Evolutionary conservation across 2,888 invertebrate species (phyloP).

Genomic region (Brenthis ino): DNA sequence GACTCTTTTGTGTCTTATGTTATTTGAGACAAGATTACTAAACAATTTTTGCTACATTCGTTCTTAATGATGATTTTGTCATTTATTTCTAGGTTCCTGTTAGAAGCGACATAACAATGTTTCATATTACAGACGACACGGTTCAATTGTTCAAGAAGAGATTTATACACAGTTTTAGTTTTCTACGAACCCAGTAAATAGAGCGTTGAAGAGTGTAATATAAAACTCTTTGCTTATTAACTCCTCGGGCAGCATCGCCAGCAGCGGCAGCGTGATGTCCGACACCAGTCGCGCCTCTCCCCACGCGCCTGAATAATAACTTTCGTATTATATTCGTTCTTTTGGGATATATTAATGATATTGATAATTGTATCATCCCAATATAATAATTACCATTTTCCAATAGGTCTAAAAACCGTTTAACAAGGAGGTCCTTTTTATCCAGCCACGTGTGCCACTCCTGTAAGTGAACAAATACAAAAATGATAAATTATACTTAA

Average conservation of each 20-base stretch:
- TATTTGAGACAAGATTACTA: no score
- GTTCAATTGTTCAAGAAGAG: no score
- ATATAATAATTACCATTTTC: slow-evolving; percentile 56
- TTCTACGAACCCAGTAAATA: slow-evolving; percentile 84
- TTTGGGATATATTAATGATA: neutral
- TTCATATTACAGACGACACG: no score
- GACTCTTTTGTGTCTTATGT: no score
- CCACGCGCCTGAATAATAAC: slow-evolving; percentile 83
- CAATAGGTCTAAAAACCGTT: slow-evolving; percentile 59
- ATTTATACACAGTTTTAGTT: no score
- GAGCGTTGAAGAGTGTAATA: slow-evolving; percentile 85
- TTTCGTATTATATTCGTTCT: neutral
- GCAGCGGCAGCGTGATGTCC: slow-evolving; percentile 88
- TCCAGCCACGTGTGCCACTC: slow-evolving; percentile 87
- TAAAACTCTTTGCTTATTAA: slow-evolving; percentile 81
- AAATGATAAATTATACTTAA: neutral
- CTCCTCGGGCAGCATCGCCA: slow-evolving; percentile 85
- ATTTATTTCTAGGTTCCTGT: no score
- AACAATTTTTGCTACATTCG: no score
- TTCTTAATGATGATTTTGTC: no score
- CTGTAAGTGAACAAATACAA: slow-evolving; percentile 65
- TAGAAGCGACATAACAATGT: no score
- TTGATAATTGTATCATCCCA: no score
- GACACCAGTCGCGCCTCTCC: slow-evolving; percentile 88
- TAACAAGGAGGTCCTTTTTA: slow-evolving; percentile 85